These are phyloP conservation scores for Catharus ustulatus DNA, from an alignment of 2,797 vertebrate species.

Conservation along the genomic window DNA sequence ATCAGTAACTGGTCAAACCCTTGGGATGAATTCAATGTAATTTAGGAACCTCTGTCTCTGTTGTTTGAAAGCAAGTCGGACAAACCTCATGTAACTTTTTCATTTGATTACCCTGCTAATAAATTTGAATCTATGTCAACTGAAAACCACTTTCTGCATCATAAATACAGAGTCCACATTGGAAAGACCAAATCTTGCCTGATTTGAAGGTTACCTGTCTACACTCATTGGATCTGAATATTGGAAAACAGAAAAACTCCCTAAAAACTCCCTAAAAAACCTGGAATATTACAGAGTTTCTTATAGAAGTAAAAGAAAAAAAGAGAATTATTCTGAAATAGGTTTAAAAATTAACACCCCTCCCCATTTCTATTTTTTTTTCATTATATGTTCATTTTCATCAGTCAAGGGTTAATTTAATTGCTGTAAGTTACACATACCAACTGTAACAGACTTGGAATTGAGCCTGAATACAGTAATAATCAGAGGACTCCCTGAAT, in stretches of 20 bases:
- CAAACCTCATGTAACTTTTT: neutral
- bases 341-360: neutral
- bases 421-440: rapidly evolving
- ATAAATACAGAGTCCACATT: neutral
- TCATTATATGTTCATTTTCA: neutral
- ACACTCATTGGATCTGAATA: neutral
- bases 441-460: neutral
- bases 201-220: neutral
- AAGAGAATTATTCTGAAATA: neutral
- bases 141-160: neutral
- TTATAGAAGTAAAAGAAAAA: neutral
- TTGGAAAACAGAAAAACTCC: neutral
- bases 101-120: neutral
- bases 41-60: neutral
- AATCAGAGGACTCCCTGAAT: neutral
- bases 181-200: neutral
- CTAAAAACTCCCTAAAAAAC: neutral
- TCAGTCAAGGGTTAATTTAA: neutral
- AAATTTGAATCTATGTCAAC: neutral
- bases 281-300: neutral
- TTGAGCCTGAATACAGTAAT: neutral
- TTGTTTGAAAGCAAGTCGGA: neutral
- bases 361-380: neutral
- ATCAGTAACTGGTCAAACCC: neutral
- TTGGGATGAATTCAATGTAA: neutral